A percentile compares a stretch with the other conserved stretches of the same genome.
Conservation (phyloP, 1,140 invertebrate species). For the Trissolcus basalis region DNA sequence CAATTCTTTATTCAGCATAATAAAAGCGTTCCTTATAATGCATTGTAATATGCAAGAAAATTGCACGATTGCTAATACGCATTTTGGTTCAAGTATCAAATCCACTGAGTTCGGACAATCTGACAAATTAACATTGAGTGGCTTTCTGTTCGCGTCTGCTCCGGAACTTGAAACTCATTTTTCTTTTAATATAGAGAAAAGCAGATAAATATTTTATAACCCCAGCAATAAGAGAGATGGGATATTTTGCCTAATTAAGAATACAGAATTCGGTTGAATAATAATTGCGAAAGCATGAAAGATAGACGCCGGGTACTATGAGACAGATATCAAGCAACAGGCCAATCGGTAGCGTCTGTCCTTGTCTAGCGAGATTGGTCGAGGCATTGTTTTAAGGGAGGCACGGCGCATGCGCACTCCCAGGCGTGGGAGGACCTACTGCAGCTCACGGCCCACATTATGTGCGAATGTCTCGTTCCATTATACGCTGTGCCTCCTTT, state of each 20-base stretch:
- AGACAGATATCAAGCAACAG: constrained; percentile 67
- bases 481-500: constrained; percentile 36
- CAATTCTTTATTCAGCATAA: constrained; percentile 28
- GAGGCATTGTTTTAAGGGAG: constrained; percentile 76
- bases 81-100: constrained; percentile 13
- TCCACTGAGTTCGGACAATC: no score
- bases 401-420: constrained; percentile 71
- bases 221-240: no score
- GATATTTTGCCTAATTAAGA: no score
- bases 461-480: constrained; percentile 48
- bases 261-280: no score
- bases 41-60: constrained; percentile 23
- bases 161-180: no score
- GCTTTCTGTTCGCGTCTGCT: no score
- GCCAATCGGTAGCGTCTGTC: constrained; percentile 70
- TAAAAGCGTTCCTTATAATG: constrained; percentile 14
- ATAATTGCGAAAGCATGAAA: constrained; percentile 24
- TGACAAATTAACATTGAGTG: no score
- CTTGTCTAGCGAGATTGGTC: constrained; percentile 75
- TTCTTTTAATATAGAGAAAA: no score
- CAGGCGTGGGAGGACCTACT: constrained; percentile 70
- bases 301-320: constrained; percentile 45
- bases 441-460: constrained; percentile 64
- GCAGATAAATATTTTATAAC: no score
- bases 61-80: constrained; percentile 11